phyloP scores from a whole-genome alignment of 2,797 vertebrate species.

The Coranthus polyacanthus region DNA sequence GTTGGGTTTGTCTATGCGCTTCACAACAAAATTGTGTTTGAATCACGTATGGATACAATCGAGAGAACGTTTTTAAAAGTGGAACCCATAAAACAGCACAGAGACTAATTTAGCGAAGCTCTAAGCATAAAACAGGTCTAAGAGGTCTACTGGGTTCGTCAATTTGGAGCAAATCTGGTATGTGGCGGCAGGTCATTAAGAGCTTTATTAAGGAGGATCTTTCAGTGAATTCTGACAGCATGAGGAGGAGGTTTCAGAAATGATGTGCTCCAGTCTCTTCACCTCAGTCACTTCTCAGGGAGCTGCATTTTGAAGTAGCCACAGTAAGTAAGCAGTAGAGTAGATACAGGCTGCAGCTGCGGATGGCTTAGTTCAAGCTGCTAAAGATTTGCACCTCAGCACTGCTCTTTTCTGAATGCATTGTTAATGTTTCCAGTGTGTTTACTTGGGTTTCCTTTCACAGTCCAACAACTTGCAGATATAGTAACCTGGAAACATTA shows the following conservation, averaged over 20 bases:
- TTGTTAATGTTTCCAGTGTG: neutral
- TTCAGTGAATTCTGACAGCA: neutral
- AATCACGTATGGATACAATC: too few relatives aligned
- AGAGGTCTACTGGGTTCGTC: slow-evolving; percentile 16
- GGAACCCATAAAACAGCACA: neutral
- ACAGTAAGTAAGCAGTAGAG: too few relatives aligned
- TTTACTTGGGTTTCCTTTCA: slow-evolving; percentile 24
- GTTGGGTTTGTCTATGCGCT: neutral
- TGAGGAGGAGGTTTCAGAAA: neutral
- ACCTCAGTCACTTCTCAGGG: too few relatives aligned
- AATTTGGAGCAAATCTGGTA: slow-evolving; percentile 21
- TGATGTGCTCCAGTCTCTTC: neutral
- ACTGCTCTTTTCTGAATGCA: neutral
- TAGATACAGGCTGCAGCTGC: too few relatives aligned
- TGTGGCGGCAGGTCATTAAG: neutral
- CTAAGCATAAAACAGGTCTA: neutral
- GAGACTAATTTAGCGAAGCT: neutral
- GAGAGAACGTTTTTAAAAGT: neutral
- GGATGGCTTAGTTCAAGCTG: neutral
- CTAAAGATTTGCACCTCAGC: neutral
- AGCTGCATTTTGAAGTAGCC: too few relatives aligned
- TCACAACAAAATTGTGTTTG: neutral
- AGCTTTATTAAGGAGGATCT: neutral
- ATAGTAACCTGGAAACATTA: slow-evolving; percentile 13
- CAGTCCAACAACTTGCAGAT: slow-evolving; percentile 14